Evolutionary conservation across 2,113 vertebrate species (phyloP), one percentile per base, ranked within the genome.

Genomic region (Clarias macrocephalus): DNA sequence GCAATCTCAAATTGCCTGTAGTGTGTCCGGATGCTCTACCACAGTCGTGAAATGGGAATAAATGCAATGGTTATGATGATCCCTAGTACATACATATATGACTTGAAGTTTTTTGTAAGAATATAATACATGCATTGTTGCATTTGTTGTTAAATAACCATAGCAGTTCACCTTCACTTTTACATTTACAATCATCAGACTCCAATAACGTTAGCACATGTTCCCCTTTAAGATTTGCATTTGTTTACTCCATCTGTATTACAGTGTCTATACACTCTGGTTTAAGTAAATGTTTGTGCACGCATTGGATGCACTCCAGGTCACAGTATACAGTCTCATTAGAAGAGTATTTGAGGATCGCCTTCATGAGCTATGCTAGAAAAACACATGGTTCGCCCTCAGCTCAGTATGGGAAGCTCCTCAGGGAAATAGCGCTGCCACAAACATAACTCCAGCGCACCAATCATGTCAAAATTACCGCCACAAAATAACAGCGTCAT

Each of bases 321-420:
- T 79, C 86, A 59, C 70, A 56, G 52, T 48, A 37, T 68, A 62
- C 3, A 52, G 65, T 87, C 86, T 87, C 86, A 87, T 87, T 77
- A 83, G 28, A 79, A n/a, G 23, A 13, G 33, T 48, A 68, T 68
- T 63, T 72, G 48, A 33, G 48, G 73, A 30, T 83, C 42, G 80
- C 9, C 56, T 87, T 77, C 16, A 57, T 79, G 56, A 66, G 30
- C 59, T n/a, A 42, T 77, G 59, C 79, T n/a, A 42, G 25, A 56
- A 56, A 80, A 28, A 42, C 21, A 16, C 15, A 25, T 65, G 9
- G 76, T 66, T 19, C 70, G 30, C 70, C 62, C 63, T 86, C 28
- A 28, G 62, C 76, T 86, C 13, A 18, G 5, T 42, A 62, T 25
- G 23, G 72, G 37, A 80, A 52, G 70, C 72, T 83, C 86, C 59